Percentiles rank a stretch among this genome's conserved stretches.
Evolutionary conservation across 2,113 vertebrate species (phyloP).

Genomic region (Puma concolor): DNA sequence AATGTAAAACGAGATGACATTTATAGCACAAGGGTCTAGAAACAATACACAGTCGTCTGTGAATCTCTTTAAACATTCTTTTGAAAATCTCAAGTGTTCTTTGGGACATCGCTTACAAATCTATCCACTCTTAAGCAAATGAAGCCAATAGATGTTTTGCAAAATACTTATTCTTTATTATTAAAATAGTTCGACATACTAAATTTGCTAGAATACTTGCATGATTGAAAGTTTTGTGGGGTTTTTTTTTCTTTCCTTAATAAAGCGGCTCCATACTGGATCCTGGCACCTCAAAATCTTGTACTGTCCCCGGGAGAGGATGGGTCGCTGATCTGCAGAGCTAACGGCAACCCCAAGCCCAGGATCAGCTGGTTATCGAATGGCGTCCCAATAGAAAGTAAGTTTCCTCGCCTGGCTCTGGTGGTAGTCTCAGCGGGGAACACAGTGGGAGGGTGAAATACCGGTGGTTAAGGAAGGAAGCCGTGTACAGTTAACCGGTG

Average conservation of each 20-base stretch:
- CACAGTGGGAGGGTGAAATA: not conserved
- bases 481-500: not conserved
- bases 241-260: constrained; percentile 59
- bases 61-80: constrained; percentile 3
- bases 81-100: constrained; percentile 22
- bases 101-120: constrained; percentile 7
- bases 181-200: not conserved
- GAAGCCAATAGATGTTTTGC: not conserved
- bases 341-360: constrained; percentile 95
- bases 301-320: constrained; percentile 95
- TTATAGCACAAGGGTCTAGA: constrained; percentile 25
- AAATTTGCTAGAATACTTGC: constrained; percentile 16
- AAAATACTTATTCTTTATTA: not conserved
- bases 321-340: constrained; percentile 93
- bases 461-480: not conserved
- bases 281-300: constrained; percentile 92
- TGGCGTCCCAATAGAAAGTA: constrained; percentile 94
- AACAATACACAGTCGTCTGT: not conserved
- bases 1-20: not conserved
- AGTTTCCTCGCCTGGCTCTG: constrained; percentile 73
- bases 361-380: constrained; percentile 94
- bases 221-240: constrained; percentile 28
- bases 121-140: not conserved
- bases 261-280: constrained; percentile 97
- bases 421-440: not conserved